These are phyloP conservation scores for Bubo blakistoni DNA, from an alignment of 2,113 vertebrate genomes.

Conservation along the genomic window DNA sequence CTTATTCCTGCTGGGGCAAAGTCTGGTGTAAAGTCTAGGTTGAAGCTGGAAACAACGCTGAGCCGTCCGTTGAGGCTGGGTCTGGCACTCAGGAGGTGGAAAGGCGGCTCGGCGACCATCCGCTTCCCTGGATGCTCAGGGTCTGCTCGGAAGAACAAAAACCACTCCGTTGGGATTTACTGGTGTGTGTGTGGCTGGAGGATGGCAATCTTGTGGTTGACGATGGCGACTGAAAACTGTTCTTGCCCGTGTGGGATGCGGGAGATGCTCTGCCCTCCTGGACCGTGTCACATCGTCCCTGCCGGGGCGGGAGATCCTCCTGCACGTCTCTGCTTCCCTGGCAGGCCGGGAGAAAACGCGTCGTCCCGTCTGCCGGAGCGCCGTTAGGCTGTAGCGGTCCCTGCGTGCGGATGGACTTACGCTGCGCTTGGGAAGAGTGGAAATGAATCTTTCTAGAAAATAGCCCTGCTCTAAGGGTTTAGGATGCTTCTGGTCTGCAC, in stretches of 20 bases:
- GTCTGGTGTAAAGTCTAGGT: no score
- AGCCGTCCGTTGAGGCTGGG: neutral
- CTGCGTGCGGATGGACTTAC: accelerated
- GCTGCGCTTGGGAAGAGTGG: neutral
- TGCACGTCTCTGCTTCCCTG: neutral
- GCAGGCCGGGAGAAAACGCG: no score
- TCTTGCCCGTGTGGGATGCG: accelerated
- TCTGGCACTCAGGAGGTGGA: neutral
- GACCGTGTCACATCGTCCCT: accelerated
- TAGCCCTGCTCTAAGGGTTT: no score
- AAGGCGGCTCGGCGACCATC: neutral
- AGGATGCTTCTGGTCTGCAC: neutral
- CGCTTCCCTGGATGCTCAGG: neutral
- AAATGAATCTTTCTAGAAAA: no score
- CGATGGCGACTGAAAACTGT: accelerated
- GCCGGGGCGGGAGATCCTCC: neutral
- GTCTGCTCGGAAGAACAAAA: neutral
- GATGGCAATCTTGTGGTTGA: neutral
- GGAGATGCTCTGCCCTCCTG: neutral
- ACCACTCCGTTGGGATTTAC: neutral
- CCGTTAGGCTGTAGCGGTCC: neutral
- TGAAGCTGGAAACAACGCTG: neutral
- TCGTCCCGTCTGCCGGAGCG: neutral
- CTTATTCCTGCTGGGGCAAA: neutral
- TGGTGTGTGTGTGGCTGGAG: neutral